These are phyloP conservation scores for Dyspetes luteomarginatus DNA, from an alignment of 2,888 invertebrate genomes.

Conservation along the genomic window DNA sequence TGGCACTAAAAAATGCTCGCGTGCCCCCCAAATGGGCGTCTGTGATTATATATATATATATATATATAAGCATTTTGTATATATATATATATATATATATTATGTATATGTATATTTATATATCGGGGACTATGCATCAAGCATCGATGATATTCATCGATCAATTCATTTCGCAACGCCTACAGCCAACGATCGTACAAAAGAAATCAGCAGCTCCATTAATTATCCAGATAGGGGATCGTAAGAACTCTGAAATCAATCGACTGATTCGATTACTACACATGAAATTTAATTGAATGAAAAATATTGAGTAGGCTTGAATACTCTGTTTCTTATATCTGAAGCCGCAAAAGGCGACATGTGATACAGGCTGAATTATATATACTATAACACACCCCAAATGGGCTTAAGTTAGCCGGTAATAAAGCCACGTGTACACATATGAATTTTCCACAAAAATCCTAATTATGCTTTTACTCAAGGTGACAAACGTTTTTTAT, in stretches of 20 bases:
- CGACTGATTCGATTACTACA: constrained; percentile 43
- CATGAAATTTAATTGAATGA: constrained; percentile 55
- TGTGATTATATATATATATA: background rate
- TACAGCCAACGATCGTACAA: constrained; percentile 45
- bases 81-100: background rate
- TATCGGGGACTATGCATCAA: constrained; percentile 47
- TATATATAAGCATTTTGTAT: background rate
- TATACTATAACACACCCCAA: too few species aligned
- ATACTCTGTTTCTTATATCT: constrained; percentile 14
- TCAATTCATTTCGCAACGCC: constrained; percentile 62
- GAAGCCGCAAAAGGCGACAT: constrained; percentile 1
- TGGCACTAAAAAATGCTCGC: constrained; percentile 29
- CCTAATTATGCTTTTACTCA: too few species aligned
- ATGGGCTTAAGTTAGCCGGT: too few species aligned
- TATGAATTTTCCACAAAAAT: too few species aligned
- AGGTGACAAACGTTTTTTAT: background rate
- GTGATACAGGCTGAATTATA: too few species aligned
- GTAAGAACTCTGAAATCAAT: constrained; percentile 59
- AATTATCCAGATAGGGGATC: constrained; percentile 62
- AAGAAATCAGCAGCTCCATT: constrained; percentile 61
- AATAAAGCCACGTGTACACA: too few species aligned
- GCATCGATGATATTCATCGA: constrained; percentile 65
- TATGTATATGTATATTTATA: background rate
- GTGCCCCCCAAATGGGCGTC: constrained; percentile 27
- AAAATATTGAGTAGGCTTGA: constrained; percentile 33